Evolutionary conservation across 2,888 invertebrate species (phyloP), one percentile per base, ranked within the genome.

Genomic region (Sesamia inferens): DNA sequence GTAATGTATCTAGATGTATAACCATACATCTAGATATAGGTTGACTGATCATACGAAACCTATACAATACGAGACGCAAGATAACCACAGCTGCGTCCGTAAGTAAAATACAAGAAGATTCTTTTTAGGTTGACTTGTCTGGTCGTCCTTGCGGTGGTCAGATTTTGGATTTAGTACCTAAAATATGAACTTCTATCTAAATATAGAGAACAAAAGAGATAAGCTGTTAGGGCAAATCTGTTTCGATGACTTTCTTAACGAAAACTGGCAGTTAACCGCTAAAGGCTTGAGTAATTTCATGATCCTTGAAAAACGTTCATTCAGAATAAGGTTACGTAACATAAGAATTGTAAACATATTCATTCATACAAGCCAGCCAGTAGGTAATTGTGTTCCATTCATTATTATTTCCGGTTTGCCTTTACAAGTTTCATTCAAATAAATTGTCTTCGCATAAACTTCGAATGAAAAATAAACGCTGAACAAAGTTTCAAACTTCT

Each of bases 281-380:
- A 22, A 31, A 62, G 4, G 31, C 22, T 51, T 47, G 19, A 31
- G 0, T 55, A 19, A 62, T 48, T 57, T 42, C 31, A 62, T 58
- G 68, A 68, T 62, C 61, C 65, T 68, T 66, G 71, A 66, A 71
- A 68, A 22, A 51, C 54, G 42, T 66, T 65, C 62, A 78, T 80
- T 72, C 65, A 66, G n/a, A 57, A 77, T 19, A 19, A 31, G 16
- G 5, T 68, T 64, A 55, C 70, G 55, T 69, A 65, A 81, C 54
- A 71, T 71, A 58, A 58, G 31, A 58, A 68, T 71, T 44, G 64
- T 71, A 68, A 59, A 64, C 47, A 77, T 31, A 31, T 31, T 62
- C 64, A 79, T 79, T 71, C 61, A 79, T 68, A 14, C 47, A 19
- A 31, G 24, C 62, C 31, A 31, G 39, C 51, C 16, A 24, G 19